These are phyloP conservation scores for Cryptotis parvus DNA, from an alignment of 2,113 vertebrate species.

Conservation along the genomic window DNA sequence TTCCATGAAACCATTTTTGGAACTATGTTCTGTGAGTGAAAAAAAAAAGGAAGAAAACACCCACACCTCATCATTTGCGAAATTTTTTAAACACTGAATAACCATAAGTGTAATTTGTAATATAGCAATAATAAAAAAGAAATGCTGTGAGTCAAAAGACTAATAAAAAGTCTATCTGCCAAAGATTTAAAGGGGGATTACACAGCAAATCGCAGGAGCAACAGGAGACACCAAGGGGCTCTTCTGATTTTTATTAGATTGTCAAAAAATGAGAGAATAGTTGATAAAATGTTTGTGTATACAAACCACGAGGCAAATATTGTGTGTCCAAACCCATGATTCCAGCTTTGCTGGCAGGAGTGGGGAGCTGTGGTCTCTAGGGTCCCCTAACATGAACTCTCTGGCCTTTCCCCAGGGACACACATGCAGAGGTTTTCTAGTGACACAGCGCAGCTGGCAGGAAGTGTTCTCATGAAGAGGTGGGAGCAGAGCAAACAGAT, in stretches of 20 bases:
- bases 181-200: not conserved
- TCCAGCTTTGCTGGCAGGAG: not conserved
- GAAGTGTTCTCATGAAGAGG: not conserved
- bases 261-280: not conserved
- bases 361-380: not conserved
- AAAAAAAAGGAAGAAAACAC: not conserved
- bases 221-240: not conserved
- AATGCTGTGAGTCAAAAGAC: not conserved
- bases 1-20: not conserved
- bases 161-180: not conserved
- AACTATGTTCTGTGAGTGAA: not conserved
- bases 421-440: not conserved
- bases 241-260: not conserved
- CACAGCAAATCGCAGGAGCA: not conserved
- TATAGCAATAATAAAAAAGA: not conserved
- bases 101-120: not conserved
- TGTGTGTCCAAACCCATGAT: not conserved
- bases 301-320: constrained; percentile 15
- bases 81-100: not conserved
- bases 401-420: not conserved
- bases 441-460: constrained; percentile 11
- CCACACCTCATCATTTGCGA: not conserved
- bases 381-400: not conserved
- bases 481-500: not conserved
- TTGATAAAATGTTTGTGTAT: not conserved